Base-by-base conservation (phyloP, 2,113 vertebrate species). In the Heteronetta atricapilla region DNA sequence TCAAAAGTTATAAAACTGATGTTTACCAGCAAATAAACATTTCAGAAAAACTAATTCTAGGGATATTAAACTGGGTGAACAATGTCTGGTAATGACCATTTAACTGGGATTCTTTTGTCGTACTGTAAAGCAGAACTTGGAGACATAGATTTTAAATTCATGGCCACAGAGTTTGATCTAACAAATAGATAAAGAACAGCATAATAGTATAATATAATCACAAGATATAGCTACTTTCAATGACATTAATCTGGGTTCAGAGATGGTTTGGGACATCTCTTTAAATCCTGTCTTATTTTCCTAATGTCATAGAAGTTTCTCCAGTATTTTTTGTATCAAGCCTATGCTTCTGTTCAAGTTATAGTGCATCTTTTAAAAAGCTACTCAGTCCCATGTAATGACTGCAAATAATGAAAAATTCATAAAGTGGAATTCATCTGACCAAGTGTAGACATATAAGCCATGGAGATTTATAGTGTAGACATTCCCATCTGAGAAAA, bases 331-430 rank as follows among this genome's bases (percentile, higher is more conserved):
- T 84, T 88, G 20, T 68, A 68, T 68, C 38, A 75, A 81, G 11
- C 13, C 38, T 70, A 42, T 56, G 29, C 29, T 77, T 72, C 29
- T 78, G 15, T 63, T 92, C 66, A 78, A 72, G 31, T 69, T 69
- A 6, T 23, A 26, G 22, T 72, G 2, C 56, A 34, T 48, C 59
- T 82, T 38, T 23, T 1, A 34, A 64, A 94, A 88, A 83, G 11
- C 58, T 63, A 67, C 78, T 40, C 11, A n/a, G 3, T 67, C 46
- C 31, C 46, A 31, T 48, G n/a, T 75, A 86, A 84, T 83, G 69
- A 84, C 66, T 72, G 40, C 66, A 93, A 76, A 89, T 79, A 90
- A 64, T 84, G 86, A 92, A 94, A 94, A 78, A 88, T 95, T 96
- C 76, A 95, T 95, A 73, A 94, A 64, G 8, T 72, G 42, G 56